Evolutionary conservation across 1,140 invertebrate genomes (phyloP), one percentile per base, ranked within the genome.

Genomic region (Chymomyza costata): DNA sequence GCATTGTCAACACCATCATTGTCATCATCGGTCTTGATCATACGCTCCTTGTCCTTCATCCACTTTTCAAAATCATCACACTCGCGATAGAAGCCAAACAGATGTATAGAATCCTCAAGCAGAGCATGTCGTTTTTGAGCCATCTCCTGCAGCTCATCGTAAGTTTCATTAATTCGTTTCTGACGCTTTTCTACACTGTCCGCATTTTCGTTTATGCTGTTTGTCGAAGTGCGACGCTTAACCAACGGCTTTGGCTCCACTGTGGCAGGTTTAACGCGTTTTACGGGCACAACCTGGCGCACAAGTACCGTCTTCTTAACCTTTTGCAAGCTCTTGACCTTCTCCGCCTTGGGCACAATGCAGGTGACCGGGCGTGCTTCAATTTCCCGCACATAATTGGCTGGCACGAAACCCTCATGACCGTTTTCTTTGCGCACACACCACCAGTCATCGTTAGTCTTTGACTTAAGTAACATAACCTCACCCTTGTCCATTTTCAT

Each of bases 361-460:
- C 96, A 89, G 28, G 88, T 86, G 69, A 90, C 91, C 1, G 95
- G 90, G 71, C 96, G 93, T 0, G 95, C 94, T 61, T 97, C 96
- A 35, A 98, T 91, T 86, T 98, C 95, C 17, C 93, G 90, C 0
- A 99, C 95, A 86, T 99, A 99, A 86, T 98, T 99, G 0, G 97
- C 96, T 0, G 98, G 98, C 1, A 98, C 97, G 87, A 98, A 99
- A 7, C 97, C 97, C 78, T 99, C 97, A 0, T 91, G 90, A 0
- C 96, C 94, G 78, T 96, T 95, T 0, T 90, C 89, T 87, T 97
- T 98, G 8, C 96, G 88, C 2, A 99, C 94, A 68, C 94, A 95
- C 98, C 98, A 99, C 97, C 98, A 99, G 86, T 99, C 98, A 1
- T 92, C 90, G 86, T 99, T 99, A 1, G 95, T 98, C 87, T 97